Conservation (phyloP, 2,797 vertebrate species). For the Platyrinchus mystaceus region DNA sequence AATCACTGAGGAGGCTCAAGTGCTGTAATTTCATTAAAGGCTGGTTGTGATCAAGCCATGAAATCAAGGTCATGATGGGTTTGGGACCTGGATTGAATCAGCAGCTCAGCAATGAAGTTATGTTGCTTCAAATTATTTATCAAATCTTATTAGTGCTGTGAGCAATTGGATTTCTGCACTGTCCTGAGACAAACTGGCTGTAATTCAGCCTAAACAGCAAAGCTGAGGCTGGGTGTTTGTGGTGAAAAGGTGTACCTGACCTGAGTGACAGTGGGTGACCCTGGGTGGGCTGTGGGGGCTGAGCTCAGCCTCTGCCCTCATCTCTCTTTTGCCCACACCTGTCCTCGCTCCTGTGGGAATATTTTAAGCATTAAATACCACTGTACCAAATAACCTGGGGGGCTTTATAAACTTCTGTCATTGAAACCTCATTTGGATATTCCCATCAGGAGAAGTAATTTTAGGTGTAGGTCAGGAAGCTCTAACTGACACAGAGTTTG, state of each 20-base stretch:
- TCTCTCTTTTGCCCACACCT: not conserved
- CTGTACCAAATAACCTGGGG: not conserved
- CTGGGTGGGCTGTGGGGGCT: not conserved
- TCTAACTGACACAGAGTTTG: not conserved
- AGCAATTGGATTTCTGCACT: not conserved
- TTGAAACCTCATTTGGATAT: slow-evolving; percentile 63
- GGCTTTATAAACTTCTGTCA: not conserved
- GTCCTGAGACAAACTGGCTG: not conserved
- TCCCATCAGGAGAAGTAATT: slow-evolving; percentile 63
- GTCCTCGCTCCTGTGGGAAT: not conserved
- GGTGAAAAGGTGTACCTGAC: not conserved
- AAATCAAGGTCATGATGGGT: slow-evolving; percentile 20
- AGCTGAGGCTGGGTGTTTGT: not conserved
- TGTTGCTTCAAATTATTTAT: not conserved
- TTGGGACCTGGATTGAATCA: slow-evolving; percentile 45
- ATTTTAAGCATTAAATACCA: not conserved
- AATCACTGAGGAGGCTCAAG: not conserved
- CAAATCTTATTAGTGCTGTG: not conserved
- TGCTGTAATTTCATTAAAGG: not conserved
- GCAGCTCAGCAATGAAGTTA: slow-evolving; percentile 14
- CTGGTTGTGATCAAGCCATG: not conserved
- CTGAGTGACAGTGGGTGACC: not conserved
- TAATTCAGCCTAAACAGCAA: not conserved
- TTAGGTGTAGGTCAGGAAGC: slow-evolving; percentile 70
- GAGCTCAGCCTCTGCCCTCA: not conserved